phyloP scores from a whole-genome alignment of 2,888 invertebrate species.

The Toxonevra muliebris region DNA sequence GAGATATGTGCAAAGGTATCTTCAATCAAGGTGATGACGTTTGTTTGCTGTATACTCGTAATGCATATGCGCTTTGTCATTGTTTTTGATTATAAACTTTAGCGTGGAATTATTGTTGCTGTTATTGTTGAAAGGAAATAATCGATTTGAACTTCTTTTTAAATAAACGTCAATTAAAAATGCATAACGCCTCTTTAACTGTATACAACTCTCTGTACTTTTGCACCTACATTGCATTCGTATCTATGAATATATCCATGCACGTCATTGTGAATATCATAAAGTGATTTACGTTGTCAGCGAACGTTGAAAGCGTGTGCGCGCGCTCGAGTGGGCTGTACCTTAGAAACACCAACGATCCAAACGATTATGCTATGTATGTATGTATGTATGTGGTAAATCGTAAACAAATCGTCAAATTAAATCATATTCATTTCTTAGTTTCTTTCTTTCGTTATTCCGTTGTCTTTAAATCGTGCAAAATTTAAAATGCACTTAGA shows the following conservation, averaged over 20 bases:
- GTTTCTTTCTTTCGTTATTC: neutral
- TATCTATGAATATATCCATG: neutral
- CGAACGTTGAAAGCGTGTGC: neutral
- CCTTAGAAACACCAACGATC: conserved; percentile 21
- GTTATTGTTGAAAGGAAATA: neutral
- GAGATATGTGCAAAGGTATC: no score
- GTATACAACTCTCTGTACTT: neutral
- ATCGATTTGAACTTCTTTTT: conserved; percentile 10
- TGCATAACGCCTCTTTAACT: conserved; percentile 26
- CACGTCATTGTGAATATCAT: neutral
- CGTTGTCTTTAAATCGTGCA: no score
- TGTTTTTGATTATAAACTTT: neutral
- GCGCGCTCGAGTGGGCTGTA: conserved; percentile 16
- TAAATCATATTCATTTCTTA: conserved; percentile 8
- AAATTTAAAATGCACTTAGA: no score
- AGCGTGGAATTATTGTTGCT: neutral
- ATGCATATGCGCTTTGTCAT: no score
- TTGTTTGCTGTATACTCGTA: no score
- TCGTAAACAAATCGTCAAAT: conserved; percentile 28
- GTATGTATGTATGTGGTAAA: neutral
- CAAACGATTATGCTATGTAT: neutral
- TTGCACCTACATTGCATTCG: neutral
- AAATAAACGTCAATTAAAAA: conserved; percentile 28
- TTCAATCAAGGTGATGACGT: no score
- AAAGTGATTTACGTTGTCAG: conserved; percentile 25